Conservation (phyloP, 2,797 vertebrate genomes). For the Chrosomus eos region DNA sequence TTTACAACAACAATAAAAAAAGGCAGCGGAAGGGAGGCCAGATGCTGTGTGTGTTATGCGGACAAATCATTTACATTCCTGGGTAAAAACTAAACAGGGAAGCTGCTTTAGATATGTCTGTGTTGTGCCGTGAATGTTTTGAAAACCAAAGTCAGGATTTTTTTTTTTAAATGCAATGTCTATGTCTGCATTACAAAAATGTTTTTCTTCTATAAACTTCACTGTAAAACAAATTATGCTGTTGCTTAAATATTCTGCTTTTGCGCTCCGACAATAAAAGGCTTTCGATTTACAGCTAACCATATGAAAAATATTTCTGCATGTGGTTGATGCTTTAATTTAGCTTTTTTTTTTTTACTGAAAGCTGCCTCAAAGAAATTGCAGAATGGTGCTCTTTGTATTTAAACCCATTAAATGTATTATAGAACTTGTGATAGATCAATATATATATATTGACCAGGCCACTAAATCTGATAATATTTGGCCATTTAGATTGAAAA, state of each 20-base stretch:
- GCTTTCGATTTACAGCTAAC: background rate
- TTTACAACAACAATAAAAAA: constrained; percentile 38
- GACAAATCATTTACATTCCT: constrained; percentile 51
- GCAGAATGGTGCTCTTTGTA: background rate
- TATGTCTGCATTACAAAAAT: background rate
- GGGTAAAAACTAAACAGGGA: constrained; percentile 34
- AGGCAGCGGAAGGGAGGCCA: constrained; percentile 40
- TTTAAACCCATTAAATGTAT: background rate
- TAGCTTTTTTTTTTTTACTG: background rate
- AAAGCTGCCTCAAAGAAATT: background rate
- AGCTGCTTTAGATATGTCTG: constrained; percentile 19
- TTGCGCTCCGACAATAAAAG: background rate
- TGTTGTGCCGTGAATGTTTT: background rate
- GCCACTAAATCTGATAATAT: background rate
- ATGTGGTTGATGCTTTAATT: background rate
- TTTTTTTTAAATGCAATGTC: background rate
- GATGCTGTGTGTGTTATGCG: constrained; percentile 35
- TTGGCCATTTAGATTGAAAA: background rate
- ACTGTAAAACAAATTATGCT: background rate
- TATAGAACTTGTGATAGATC: background rate
- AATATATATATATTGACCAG: background rate
- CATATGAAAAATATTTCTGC: background rate
- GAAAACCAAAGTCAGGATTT: constrained; percentile 11
- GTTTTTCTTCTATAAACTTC: background rate
- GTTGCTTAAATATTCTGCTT: constrained; percentile 8